Evolutionary conservation across 2,113 vertebrate species (phyloP).

Genomic region (Acrocephalus kingi): DNA sequence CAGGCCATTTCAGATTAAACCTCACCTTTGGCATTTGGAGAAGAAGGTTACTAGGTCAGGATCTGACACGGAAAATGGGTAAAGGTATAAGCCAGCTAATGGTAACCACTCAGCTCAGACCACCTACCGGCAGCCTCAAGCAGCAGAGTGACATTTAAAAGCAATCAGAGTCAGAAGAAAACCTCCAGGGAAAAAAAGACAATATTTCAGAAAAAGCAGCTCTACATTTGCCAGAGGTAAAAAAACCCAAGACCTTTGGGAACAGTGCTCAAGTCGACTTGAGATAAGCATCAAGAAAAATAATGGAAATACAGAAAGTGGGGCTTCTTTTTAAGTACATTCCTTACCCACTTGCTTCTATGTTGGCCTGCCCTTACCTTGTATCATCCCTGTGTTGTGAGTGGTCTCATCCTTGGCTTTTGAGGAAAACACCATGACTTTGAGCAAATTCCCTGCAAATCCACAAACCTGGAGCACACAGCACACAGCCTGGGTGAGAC

Average conservation of each 20-base stretch:
- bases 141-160: constrained; percentile 36
- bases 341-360: background rate
- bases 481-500: accelerated
- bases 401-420: background rate
- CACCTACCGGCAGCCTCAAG: background rate
- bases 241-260: background rate
- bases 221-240: background rate
- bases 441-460: background rate
- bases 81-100: background rate
- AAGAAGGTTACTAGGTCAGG: background rate
- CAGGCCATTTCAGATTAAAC: background rate
- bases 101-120: background rate
- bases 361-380: background rate
- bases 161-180: background rate
- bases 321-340: background rate
- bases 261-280: background rate
- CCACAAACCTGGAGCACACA: background rate
- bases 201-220: background rate
- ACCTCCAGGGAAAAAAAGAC: background rate
- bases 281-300: background rate
- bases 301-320: background rate
- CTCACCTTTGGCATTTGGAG: background rate
- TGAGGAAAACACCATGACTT: background rate
- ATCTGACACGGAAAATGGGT: background rate
- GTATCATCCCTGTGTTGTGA: background rate